Conservation (phyloP, 2,888 invertebrate genomes). For the Habrosyne pyritoides region DNA sequence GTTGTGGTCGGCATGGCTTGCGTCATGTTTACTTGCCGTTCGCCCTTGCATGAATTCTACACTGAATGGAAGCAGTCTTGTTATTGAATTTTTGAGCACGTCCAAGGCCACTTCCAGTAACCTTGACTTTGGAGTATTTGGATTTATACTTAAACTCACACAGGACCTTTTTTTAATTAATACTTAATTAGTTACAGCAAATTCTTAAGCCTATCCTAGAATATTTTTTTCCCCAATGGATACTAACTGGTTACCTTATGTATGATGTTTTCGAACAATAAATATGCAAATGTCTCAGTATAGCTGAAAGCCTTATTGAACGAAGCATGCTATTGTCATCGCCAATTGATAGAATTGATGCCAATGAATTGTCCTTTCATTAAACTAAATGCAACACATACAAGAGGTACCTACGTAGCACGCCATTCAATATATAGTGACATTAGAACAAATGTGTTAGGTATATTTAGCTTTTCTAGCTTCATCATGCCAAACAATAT, state of each 20-base stretch:
- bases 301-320: conserved; percentile 2
- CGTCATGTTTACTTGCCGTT: conserved; percentile 66
- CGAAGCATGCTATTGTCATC: conserved; percentile 2
- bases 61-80: conserved; percentile 38
- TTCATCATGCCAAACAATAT: background rate
- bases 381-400: conserved; percentile 1
- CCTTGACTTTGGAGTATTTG: background rate
- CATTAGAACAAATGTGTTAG: background rate
- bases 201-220: too few species aligned
- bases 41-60: conserved; percentile 55
- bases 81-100: conserved; percentile 27
- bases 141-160: background rate
- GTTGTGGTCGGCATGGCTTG: conserved; percentile 57
- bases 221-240: background rate
- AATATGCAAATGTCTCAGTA: background rate
- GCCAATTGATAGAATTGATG: conserved; percentile 8
- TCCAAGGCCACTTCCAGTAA: conserved; percentile 11
- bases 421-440: background rate
- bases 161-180: background rate
- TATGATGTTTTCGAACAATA: background rate
- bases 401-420: background rate
- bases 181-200: background rate
- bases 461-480: background rate
- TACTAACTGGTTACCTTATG: too few species aligned
- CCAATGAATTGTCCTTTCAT: conserved; percentile 6